phyloP scores from a whole-genome alignment of 2,888 invertebrate species.

The Polyommatus icarus region DNA sequence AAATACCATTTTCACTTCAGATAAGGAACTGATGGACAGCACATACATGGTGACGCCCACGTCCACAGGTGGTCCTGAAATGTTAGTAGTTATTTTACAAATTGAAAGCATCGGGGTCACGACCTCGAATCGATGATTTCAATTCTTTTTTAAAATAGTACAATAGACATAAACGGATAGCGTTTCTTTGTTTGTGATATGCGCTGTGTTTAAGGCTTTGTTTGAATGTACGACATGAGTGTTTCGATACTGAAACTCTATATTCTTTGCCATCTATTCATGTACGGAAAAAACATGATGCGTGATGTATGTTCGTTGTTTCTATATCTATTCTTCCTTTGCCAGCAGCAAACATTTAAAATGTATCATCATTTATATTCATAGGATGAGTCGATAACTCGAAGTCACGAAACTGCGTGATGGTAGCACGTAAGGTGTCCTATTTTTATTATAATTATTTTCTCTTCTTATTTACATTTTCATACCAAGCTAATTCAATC shows the following conservation, averaged over 20 bases:
- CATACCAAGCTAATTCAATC: background rate
- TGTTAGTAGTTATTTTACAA: slow-evolving; percentile 43
- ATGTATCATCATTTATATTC: slow-evolving; percentile 16
- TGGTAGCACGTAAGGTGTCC: background rate
- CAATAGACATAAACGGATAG: slow-evolving; percentile 10
- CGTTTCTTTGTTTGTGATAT: slow-evolving; percentile 11
- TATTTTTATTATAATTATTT: background rate
- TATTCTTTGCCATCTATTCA: slow-evolving; percentile 24
- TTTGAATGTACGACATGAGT: slow-evolving; percentile 6
- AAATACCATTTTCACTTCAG: slow-evolving; percentile 90
- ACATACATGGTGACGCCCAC: slow-evolving; percentile 92
- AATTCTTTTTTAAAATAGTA: background rate
- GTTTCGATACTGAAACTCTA: slow-evolving; percentile 6
- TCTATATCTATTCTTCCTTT: background rate
- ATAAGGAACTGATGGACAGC: slow-evolving; percentile 89
- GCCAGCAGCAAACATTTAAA: background rate
- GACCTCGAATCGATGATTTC: slow-evolving; percentile 39
- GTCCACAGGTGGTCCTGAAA: slow-evolving; percentile 88
- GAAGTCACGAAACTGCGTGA: background rate
- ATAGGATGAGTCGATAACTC: background rate
- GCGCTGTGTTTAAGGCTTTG: background rate
- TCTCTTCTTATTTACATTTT: background rate
- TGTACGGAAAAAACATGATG: background rate
- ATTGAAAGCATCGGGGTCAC: slow-evolving; percentile 48
- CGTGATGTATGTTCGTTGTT: background rate